Evolutionary conservation across 1,140 invertebrate genomes (phyloP).

Genomic region (Mactra quadrangularis): DNA sequence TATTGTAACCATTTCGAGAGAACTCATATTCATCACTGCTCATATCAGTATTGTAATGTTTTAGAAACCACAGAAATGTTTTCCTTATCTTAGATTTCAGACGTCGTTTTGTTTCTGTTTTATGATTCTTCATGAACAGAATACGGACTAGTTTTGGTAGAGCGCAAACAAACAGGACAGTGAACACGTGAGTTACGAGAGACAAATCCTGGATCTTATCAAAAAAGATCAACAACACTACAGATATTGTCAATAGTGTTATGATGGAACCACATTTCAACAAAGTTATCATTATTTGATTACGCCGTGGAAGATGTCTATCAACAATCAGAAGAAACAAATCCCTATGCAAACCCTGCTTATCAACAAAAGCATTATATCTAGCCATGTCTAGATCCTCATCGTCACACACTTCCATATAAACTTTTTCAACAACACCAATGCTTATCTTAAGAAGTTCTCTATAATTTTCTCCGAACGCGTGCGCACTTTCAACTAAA

Average conservation of each 20-base stretch:
- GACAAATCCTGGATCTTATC: constrained; percentile 47
- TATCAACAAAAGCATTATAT: neutral
- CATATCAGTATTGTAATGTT: too few relatives aligned
- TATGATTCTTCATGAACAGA: neutral
- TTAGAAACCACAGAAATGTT: too few relatives aligned
- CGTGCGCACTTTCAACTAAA: constrained; percentile 22
- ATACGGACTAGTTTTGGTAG: neutral
- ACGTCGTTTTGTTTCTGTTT: neutral
- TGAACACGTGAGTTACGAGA: neutral
- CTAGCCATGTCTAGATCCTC: neutral
- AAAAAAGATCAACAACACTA: constrained; percentile 10
- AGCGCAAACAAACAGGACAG: neutral
- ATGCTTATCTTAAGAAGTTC: constrained; percentile 8
- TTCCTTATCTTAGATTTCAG: too few relatives aligned
- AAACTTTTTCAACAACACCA: constrained; percentile 5
- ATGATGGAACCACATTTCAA: constrained; percentile 26
- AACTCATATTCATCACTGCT: too few relatives aligned
- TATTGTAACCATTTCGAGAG: too few relatives aligned
- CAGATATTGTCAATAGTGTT: constrained; percentile 19
- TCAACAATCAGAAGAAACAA: constrained; percentile 32
- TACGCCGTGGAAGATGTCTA: constrained; percentile 25
- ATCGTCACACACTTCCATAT: neutral
- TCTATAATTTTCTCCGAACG: constrained; percentile 34
- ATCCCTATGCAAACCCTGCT: constrained; percentile 6
- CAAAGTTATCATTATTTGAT: constrained; percentile 33